Conservation (phyloP, 2,888 invertebrate genomes). For the Tyria jacobaeae region DNA sequence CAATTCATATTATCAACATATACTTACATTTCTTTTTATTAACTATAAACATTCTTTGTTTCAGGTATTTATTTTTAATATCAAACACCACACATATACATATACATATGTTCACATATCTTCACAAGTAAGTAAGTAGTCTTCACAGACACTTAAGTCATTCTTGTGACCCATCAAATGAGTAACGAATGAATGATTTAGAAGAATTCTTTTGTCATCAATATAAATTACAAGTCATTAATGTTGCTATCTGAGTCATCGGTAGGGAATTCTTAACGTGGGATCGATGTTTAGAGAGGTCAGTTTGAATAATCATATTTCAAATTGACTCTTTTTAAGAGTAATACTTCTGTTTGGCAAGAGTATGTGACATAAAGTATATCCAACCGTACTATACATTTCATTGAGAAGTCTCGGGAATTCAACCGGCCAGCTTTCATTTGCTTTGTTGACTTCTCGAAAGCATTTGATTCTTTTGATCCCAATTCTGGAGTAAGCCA, state of each 20-base stretch:
- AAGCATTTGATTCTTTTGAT: too few relatives aligned
- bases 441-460: too few relatives aligned
- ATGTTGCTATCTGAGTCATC: conserved; percentile 30
- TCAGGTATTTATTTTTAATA: conserved; percentile 32
- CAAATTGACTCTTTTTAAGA: too few relatives aligned
- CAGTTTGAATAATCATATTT: conserved; percentile 4
- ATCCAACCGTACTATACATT: too few relatives aligned
- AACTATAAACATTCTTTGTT: conserved; percentile 21
- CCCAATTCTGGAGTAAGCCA: too few relatives aligned
- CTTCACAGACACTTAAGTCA: conserved; percentile 6
- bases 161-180: conserved; percentile 15
- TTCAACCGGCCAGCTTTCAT: too few relatives aligned
- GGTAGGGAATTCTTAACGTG: conserved; percentile 21
- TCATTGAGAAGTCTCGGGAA: too few relatives aligned
- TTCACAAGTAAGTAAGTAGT: conserved; percentile 1
- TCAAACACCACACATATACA: background rate
- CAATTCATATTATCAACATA: background rate
- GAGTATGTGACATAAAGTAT: too few relatives aligned
- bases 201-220: conserved; percentile 44
- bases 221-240: conserved; percentile 41
- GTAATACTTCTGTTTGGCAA: too few relatives aligned
- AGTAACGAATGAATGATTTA: conserved; percentile 17
- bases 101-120: too few relatives aligned
- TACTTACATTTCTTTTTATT: background rate
- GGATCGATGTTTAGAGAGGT: conserved; percentile 12